Conservation (phyloP, 2,113 vertebrate species). For the Caranx melampygus region DNA sequence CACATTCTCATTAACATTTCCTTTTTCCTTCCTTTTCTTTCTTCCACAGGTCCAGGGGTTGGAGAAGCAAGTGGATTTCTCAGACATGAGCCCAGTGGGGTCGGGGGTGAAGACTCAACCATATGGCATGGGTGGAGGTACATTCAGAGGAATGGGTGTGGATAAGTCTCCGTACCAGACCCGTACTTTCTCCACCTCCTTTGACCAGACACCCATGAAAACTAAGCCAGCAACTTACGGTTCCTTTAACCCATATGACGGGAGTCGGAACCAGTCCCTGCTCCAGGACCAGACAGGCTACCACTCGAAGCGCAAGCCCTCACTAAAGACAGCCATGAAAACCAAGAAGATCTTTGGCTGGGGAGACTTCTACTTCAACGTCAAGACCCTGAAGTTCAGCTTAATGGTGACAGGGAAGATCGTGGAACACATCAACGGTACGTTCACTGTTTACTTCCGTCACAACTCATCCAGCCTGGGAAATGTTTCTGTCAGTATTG, state of each 20-base stretch:
- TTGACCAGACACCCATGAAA: constrained; percentile 83
- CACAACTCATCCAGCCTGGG: constrained; percentile 97
- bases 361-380: constrained; percentile 98
- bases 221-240: constrained; percentile 82
- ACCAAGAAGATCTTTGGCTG: constrained; percentile 97
- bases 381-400: constrained; percentile 94
- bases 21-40: constrained; percentile 42
- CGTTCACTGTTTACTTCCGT: constrained; percentile 97
- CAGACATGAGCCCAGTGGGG: constrained; percentile 85
- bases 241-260: constrained; percentile 84
- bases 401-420: constrained; percentile 89
- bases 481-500: constrained; percentile 95
- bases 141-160: constrained; percentile 60
- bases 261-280: constrained; percentile 84
- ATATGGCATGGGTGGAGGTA: constrained; percentile 77
- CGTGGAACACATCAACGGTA: constrained; percentile 97
- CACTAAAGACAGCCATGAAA: constrained; percentile 88
- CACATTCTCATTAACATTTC: not conserved
- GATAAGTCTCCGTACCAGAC: constrained; percentile 85
- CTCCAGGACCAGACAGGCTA: constrained; percentile 82
- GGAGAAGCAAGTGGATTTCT: constrained; percentile 88
- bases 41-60: constrained; percentile 85
- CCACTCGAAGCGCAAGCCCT: constrained; percentile 90
- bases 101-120: constrained; percentile 86
- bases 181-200: constrained; percentile 80